These are phyloP conservation scores for Deladenus siricidicola DNA, from an alignment of 2,888 invertebrate species.

Conservation along the genomic window DNA sequence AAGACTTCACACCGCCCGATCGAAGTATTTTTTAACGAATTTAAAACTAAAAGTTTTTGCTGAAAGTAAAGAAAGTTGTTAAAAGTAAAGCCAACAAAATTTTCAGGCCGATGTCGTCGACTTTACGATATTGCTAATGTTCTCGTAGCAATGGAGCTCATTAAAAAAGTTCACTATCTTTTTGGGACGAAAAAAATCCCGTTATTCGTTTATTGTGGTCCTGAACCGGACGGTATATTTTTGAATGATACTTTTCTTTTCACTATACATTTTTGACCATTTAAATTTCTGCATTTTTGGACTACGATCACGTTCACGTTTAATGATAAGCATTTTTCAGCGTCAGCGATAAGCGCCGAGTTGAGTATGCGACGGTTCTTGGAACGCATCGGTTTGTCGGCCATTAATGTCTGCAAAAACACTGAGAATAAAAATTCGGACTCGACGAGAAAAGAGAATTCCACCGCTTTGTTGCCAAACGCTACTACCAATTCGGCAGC, in stretches of 20 bases:
- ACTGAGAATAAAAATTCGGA: not conserved
- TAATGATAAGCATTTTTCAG: too few species aligned
- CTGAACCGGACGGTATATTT: conserved; percentile 40
- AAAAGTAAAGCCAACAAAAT: not conserved
- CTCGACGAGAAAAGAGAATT: not conserved
- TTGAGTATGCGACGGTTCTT: conserved; percentile 19
- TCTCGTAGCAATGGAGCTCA: conserved; percentile 67
- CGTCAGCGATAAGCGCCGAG: conserved; percentile 6
- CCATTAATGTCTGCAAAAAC: too few species aligned
- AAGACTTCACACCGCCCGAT: conserved; percentile 51
- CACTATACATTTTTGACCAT: not conserved
- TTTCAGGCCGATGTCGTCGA: conserved; percentile 57
- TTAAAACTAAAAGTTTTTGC: not conserved
- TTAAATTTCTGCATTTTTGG: too few species aligned
- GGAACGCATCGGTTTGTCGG: conserved; percentile 9
- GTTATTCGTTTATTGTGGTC: conserved; percentile 53
- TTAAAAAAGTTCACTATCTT: conserved; percentile 62
- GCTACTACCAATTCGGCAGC: too few species aligned
- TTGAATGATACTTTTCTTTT: not conserved
- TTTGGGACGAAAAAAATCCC: conserved; percentile 54
- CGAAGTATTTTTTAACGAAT: conserved; percentile 25
- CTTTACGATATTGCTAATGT: conserved; percentile 73
- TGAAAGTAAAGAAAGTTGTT: not conserved
- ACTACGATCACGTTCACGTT: too few species aligned
- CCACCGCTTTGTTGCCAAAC: not conserved